These are phyloP conservation scores for Pelodytes ibericus DNA, from an alignment of 2,797 vertebrate species.

Conservation along the genomic window DNA sequence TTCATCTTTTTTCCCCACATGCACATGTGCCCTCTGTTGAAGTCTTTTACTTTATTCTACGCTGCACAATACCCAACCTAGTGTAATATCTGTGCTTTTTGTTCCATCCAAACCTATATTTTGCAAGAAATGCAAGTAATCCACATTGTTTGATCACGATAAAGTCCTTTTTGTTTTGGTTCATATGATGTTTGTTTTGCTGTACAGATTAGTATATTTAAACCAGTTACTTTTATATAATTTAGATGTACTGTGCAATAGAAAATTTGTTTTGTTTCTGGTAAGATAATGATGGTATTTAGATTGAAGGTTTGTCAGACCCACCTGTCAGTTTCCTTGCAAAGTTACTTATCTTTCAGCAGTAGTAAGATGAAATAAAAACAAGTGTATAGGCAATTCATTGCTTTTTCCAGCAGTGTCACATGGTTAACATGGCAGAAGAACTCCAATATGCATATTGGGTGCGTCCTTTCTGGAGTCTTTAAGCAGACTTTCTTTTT, in stretches of 20 bases:
- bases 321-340: background rate
- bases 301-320: background rate
- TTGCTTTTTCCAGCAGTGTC: background rate
- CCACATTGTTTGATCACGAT: too few species aligned
- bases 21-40: too few species aligned
- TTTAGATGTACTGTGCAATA: background rate
- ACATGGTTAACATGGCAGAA: conserved; percentile 2
- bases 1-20: too few species aligned
- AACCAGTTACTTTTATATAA: background rate
- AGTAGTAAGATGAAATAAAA: too few species aligned
- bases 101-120: too few species aligned
- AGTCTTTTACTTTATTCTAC: too few species aligned
- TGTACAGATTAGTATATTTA: background rate
- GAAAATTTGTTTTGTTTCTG: background rate
- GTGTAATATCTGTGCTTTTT: too few species aligned
- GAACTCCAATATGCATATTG: conserved; percentile 13
- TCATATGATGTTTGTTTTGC: background rate
- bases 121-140: too few species aligned
- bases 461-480: conserved; percentile 24
- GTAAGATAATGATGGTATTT: background rate
- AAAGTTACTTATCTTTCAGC: background rate
- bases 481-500: conserved; percentile 5
- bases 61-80: too few species aligned
- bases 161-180: too few species aligned
- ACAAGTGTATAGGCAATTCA: too few species aligned